Base-by-base conservation (phyloP, 2,113 vertebrate species). In the Eurypyga helias region DNA sequence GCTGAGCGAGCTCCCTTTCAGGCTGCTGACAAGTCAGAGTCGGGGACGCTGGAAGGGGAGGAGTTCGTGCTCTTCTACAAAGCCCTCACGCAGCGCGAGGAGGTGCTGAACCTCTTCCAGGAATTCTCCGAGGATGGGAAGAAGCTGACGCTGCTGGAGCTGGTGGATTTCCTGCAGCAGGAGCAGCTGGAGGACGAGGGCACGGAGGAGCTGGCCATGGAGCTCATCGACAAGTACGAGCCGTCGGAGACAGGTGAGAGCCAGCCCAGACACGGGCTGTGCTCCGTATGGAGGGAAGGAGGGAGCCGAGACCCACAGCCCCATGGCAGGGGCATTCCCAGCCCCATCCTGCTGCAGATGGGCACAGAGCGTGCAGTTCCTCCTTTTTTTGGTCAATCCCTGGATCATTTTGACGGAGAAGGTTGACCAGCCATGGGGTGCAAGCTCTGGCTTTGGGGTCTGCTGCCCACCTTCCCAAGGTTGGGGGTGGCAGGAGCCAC, bases 21-120 rank as follows among this genome's bases (percentile, higher is more conserved):
- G 99, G 98, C 95, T 98, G 99, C 99, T 0, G 99, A 99, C 96
- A 98, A 98, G 61, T 99, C 99, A 0, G 95, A 98, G 48, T 98
- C 99, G 0, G 98, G 98, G 31, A 98, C 98, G 0, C 96, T 99
- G 96, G 99, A 99, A 90, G 98, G 98, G 19, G 98, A 99, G 71
- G 98, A 99, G 96, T 99, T 99, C 57, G 99, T 99, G 69, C 94
- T 98, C 57, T 99, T 99, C 98, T 99, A 99, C 93, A 99, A 99
- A 97, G 98, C 99, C 57, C 98, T 99, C 81, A 99, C 99, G 0
- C 98, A 99, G 89, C 98, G 99, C n/a, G 97, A 98, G 11, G 99
- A 99, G 28, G 98, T 99, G 51, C 97, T 98, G 93, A 98, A 98
- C 90, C 95, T 99, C 75, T 99, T 99, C 96, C 98, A 98, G 96